Percentiles rank a stretch among this genome's conserved stretches.
phyloP scores from a whole-genome alignment of 1,140 invertebrate genomes.

The Coenobita brevimanus region DNA sequence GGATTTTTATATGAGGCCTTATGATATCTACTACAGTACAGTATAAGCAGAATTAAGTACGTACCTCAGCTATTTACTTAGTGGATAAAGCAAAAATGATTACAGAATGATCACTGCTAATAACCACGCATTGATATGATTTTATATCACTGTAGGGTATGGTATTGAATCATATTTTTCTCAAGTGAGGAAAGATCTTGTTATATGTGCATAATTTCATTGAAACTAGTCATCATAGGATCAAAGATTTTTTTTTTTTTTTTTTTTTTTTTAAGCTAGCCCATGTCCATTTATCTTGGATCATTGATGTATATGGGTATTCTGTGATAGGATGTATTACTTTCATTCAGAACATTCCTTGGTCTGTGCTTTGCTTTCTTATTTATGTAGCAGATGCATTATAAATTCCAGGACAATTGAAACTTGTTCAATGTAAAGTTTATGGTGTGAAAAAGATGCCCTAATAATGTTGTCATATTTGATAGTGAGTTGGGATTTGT shows the following conservation, averaged over 20 bases:
- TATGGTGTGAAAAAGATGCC: no score
- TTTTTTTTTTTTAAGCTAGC: background rate
- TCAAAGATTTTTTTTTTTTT: conserved; percentile 12
- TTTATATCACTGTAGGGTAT: conserved; percentile 23
- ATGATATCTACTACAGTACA: conserved; percentile 42
- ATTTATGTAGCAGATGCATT: background rate
- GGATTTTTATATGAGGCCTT: conserved; percentile 62
- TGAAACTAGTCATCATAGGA: conserved; percentile 36
- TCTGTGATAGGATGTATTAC: conserved; percentile 41
- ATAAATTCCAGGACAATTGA: background rate
- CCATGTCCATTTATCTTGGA: background rate
- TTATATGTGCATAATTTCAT: conserved; percentile 2
- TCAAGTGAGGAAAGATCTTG: conserved; percentile 17
- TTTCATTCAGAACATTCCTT: conserved; percentile 43
- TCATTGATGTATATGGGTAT: conserved; percentile 3
- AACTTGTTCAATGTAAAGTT: no score
- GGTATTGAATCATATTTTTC: conserved; percentile 4
- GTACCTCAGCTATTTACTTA: conserved; percentile 35
- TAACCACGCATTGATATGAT: conserved; percentile 16
- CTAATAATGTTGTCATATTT: no score
- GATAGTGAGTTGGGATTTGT: no score
- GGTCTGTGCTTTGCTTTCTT: conserved; percentile 3
- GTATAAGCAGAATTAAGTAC: conserved; percentile 54
- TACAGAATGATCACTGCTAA: background rate
- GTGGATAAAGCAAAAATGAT: no score